A percentile compares a stretch with the other conserved stretches of the same genome.
These are phyloP conservation scores for Anagrus nilaparvatae DNA, from an alignment of 1,140 invertebrate genomes.

Conservation along the genomic window DNA sequence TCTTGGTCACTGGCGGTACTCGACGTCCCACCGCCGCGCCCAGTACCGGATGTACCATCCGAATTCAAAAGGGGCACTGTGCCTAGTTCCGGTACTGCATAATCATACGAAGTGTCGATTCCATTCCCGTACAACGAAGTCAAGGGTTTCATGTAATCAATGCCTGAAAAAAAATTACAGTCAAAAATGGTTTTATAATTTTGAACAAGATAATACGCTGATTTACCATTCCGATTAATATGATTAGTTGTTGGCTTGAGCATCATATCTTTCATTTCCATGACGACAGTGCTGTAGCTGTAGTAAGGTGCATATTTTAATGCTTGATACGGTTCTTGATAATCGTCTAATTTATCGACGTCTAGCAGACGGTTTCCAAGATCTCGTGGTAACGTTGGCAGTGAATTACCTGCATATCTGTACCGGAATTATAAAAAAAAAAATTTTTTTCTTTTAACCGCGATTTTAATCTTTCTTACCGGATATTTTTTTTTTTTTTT, in stretches of 20 bases:
- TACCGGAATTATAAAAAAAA: too few species aligned
- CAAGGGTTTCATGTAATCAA: too few species aligned
- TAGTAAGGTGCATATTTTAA: constrained; percentile 67
- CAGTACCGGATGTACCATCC: constrained; percentile 22
- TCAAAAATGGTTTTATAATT: too few species aligned
- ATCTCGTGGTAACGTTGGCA: constrained; percentile 39
- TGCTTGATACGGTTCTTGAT: constrained; percentile 70
- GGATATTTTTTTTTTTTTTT: too few species aligned
- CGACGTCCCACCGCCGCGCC: constrained; percentile 21
- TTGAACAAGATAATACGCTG: too few species aligned
- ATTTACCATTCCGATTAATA: too few species aligned
- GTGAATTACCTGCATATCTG: constrained; percentile 43
- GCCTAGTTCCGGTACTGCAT: constrained; percentile 64
- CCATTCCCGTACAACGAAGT: constrained; percentile 39
- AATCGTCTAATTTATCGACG: constrained; percentile 59
- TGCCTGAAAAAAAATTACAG: too few species aligned
- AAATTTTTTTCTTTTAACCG: too few species aligned
- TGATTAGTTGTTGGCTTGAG: too few species aligned
- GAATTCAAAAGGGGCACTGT: constrained; percentile 52
- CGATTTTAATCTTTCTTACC: too few species aligned
- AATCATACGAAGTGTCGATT: constrained; percentile 54
- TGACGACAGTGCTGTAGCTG: constrained; percentile 65
- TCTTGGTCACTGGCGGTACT: constrained; percentile 39
- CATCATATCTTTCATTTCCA: constrained; percentile 64
- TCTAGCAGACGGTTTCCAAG: constrained; percentile 39